Base-by-base conservation (phyloP, 2,888 invertebrate genomes). In the Eudasyphora cyanicolor region DNA sequence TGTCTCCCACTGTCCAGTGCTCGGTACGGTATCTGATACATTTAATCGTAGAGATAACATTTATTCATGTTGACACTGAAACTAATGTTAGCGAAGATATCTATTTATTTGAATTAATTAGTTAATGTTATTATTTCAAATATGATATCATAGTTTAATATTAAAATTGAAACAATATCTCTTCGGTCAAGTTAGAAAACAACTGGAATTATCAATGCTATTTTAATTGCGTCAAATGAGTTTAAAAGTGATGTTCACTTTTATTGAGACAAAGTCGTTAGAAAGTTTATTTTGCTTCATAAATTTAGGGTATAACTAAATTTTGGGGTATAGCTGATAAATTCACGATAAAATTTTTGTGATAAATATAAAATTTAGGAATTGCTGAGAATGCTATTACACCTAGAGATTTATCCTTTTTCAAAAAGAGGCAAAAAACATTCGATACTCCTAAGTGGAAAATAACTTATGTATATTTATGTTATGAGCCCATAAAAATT, bases 61-160 rank as follows among this genome's bases (percentile, higher is more conserved):
- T 49, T n/a, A 5, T 49, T 70, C 8, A 49, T 69, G 10, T 14
- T 14, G 42, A 70, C 29, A 32, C 6, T 70, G 49, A 27, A 0
- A 27, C 24, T 19, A 14, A 19, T 54, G 21, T 35, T 54, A 21
- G 32, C n/a, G 45, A n/a, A n/a, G n/a, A 45, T 38, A 2, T 60
- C 60, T 24, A 45, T 45, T 75, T 42, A 75, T 42, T 45, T 29
- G 42, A 57, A 49, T 62, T 38, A 62, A 27, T 42, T 17, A 24
- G 12, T 12, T 60, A 24, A 42, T 6, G 14, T 62, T 38, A 24
- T 27, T 57, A 21, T 64, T 32, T 45, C 45, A n/a, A 12, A 62
- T 42, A 29, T 75, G 29, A 62, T 75, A 42, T 74, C 74, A 62
- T 74, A 4, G 32, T 32, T 29, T n/a, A 32, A 54, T 57, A 32